Base-by-base conservation (phyloP, 2,113 vertebrate genomes). In the Corapipo altera region DNA sequence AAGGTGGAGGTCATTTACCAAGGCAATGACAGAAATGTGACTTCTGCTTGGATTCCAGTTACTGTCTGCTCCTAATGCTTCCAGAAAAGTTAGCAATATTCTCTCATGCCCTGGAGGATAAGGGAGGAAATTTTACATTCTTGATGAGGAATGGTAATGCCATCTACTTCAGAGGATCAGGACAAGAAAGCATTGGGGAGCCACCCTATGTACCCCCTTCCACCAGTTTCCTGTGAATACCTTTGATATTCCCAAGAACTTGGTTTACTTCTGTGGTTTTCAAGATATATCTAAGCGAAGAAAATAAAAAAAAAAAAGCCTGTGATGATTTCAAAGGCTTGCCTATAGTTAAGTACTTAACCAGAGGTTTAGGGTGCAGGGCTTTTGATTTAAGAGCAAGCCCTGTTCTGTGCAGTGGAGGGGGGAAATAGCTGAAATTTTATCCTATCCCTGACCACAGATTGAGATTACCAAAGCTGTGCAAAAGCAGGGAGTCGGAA, bases 381-480 rank as follows among this genome's bases (percentile, higher is more conserved):
- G 43, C 54, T 91, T 94, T 85, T 96, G 95, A 97, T 97, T 97
- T 95, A 96, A 96, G 95, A 96, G 94, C 93, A 91, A 88, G 55
- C 35, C 87, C 91, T 83, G 58, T 88, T 91, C 59, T 16, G 17
- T 86, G 80, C 78, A 75, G 78, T 70, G 65, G 74, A 89, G 71
- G 91, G 90, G 92, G 93, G 94, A 96, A 96, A 95, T 91, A 96
- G 89, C 91, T 92, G 92, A 96, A 95, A 96, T 97, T 95, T 94
- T 97, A 93, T 93, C 92, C 90, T 65, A 84, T 71, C 83, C 94
- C 81, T 83, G 92, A 96, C 94, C 97, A 94, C 96, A 96, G 95
- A 95, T 89, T 96, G 96, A 96, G 96, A 96, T 96, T 96, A 97
- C 91, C 81, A 80, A 83, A 89, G 87, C 91, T 76, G 89, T 27